Percentiles rank a stretch among this genome's conserved stretches.
Evolutionary conservation across 2,113 vertebrate genomes (phyloP).

Genomic region (Atlantisia rogersi): DNA sequence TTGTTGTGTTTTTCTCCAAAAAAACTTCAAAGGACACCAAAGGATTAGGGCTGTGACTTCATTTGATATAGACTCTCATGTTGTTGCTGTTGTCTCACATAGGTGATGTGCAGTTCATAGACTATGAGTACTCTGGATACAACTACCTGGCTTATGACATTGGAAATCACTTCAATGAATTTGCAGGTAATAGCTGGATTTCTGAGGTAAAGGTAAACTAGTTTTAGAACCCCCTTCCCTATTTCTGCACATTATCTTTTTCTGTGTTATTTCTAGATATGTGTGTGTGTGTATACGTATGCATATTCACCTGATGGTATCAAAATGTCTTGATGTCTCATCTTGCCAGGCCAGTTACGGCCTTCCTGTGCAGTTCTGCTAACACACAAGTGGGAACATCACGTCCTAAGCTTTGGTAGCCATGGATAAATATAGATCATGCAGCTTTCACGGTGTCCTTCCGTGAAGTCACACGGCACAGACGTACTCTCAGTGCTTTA

Average conservation of each 20-base stretch:
- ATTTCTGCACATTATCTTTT: neutral
- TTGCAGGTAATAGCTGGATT: slow-evolving; percentile 85
- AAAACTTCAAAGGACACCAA: slow-evolving; percentile 26
- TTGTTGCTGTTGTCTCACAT: slow-evolving; percentile 77
- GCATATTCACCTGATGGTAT: neutral
- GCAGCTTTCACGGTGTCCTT: neutral
- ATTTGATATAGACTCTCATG: slow-evolving; percentile 37
- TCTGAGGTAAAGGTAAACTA: neutral
- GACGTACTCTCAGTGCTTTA: too few species aligned
- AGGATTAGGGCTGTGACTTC: slow-evolving; percentile 24
- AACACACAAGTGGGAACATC: neutral
- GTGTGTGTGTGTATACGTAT: neutral
- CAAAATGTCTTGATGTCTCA: neutral
- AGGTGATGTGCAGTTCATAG: slow-evolving; percentile 98
- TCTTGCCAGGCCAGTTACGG: neutral
- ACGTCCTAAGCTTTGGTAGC: neutral
- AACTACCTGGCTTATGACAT: slow-evolving; percentile 99
- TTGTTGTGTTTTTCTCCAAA: neutral
- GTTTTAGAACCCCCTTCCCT: neutral
- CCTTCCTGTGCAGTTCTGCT: neutral
- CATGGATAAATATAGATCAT: neutral
- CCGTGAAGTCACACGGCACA: neutral
- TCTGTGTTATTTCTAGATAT: neutral
- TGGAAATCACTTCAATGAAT: slow-evolving; percentile 99
- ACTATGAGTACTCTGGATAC: slow-evolving; percentile 98